phyloP scores from a whole-genome alignment of 1,140 invertebrate genomes.

The Brachionus paranguensis region DNA sequence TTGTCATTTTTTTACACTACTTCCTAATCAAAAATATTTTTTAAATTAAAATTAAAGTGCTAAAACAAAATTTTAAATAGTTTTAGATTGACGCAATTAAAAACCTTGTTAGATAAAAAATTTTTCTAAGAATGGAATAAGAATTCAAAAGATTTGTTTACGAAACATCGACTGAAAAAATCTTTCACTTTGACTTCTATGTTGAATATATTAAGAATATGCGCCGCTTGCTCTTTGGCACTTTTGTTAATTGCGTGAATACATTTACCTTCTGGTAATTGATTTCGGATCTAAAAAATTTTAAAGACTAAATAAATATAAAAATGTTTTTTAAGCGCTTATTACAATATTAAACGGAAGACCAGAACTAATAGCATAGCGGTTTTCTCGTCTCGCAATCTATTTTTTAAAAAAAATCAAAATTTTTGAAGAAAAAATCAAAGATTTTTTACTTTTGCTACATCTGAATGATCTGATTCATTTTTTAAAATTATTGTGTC shows the following conservation, averaged over 20 bases:
- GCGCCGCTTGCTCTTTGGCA: slow-evolving; percentile 59
- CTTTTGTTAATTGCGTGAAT: slow-evolving; percentile 46
- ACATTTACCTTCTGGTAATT: slow-evolving; percentile 52
- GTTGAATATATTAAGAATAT: slow-evolving; percentile 63
- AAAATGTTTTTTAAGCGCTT: neutral
- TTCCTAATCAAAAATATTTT: too few species aligned
- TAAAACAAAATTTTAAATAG: neutral
- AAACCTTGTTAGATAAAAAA: too few species aligned
- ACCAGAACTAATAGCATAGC: slow-evolving; percentile 61
- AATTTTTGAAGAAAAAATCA: neutral
- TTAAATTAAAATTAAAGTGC: neutral
- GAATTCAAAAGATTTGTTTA: slow-evolving; percentile 44
- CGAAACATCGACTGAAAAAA: slow-evolving; percentile 65
- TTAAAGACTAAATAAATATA: neutral
- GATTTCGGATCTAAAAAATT: slow-evolving; percentile 53
- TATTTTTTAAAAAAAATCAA: slow-evolving; percentile 32
- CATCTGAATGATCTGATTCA: slow-evolving; percentile 56
- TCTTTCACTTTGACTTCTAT: slow-evolving; percentile 60
- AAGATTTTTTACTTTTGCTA: slow-evolving; percentile 48
- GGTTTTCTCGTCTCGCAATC: slow-evolving; percentile 57
- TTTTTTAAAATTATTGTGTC: slow-evolving; percentile 60
- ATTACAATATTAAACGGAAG: slow-evolving; percentile 48
- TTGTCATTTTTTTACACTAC: too few species aligned
- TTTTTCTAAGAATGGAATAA: neutral
- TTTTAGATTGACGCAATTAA: too few species aligned